Percentiles rank a stretch among this genome's conserved stretches.
Conservation (phyloP, 2,888 invertebrate species). For the Terebella lapidaria region DNA sequence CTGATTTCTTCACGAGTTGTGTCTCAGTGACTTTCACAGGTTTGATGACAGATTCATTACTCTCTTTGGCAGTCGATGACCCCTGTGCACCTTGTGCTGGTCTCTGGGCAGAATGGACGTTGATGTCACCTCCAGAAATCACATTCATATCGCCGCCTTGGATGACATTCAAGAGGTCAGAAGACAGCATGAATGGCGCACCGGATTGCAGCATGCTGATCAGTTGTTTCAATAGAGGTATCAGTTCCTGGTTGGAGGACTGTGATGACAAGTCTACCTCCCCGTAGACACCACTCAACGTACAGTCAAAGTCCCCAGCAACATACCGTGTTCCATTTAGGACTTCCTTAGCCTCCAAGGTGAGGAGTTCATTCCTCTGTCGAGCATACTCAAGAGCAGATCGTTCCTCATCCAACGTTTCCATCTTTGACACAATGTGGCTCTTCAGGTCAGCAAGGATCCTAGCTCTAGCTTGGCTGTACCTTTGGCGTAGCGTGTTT, state of each 20-base stretch:
- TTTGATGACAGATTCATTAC: neutral
- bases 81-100: neutral
- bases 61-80: neutral
- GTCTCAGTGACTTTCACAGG: neutral
- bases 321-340: constrained; percentile 32
- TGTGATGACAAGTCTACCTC: constrained; percentile 31
- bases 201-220: constrained; percentile 45
- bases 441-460: constrained; percentile 38
- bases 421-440: constrained; percentile 37
- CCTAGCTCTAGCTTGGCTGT: constrained; percentile 37
- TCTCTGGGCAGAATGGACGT: neutral
- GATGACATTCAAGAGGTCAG: constrained; percentile 38
- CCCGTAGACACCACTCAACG: constrained; percentile 40
- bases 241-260: constrained; percentile 36
- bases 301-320: constrained; percentile 45
- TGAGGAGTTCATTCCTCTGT: constrained; percentile 39
- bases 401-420: constrained; percentile 38
- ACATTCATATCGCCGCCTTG: constrained; percentile 20
- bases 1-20: neutral
- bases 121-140: neutral
- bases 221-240: constrained; percentile 46
- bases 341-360: constrained; percentile 40
- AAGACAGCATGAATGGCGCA: constrained; percentile 40
- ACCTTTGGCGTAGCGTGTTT: constrained; percentile 31
- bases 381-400: constrained; percentile 42